Percentiles rank a stretch among this genome's conserved stretches.
Evolutionary conservation across 2,888 invertebrate species (phyloP).

Genomic region (Hylaea fasciaria): DNA sequence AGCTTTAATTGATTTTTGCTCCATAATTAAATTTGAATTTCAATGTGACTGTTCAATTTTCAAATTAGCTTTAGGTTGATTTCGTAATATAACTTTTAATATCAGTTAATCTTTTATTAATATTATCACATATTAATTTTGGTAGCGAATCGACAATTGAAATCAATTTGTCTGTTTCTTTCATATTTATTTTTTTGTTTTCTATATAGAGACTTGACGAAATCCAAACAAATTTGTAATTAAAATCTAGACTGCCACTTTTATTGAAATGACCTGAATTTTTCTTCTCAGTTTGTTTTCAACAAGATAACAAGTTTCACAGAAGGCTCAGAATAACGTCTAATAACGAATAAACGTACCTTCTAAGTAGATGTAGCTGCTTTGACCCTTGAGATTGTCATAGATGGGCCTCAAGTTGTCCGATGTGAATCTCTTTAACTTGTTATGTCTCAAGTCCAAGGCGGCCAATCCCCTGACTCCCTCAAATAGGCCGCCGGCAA

Average conservation of each 20-base stretch:
- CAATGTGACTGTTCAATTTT: conserved; percentile 33
- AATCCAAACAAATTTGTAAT: conserved; percentile 6
- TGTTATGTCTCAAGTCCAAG: conserved; percentile 91
- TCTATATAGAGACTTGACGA: background rate
- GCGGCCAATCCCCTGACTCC: conserved; percentile 89
- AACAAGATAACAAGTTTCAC: background rate
- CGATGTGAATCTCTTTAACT: conserved; percentile 89
- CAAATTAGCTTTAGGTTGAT: conserved; percentile 33
- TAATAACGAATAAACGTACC: conserved; percentile 81
- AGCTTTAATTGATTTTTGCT: conserved; percentile 55
- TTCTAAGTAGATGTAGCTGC: conserved; percentile 90
- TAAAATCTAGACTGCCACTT: background rate
- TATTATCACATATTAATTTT: conserved; percentile 19
- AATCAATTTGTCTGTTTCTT: too few species aligned
- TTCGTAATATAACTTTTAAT: conserved; percentile 22
- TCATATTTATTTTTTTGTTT: background rate
- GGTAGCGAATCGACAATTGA: background rate
- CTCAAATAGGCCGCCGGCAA: conserved; percentile 89
- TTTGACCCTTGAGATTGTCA: conserved; percentile 89
- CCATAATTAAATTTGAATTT: conserved; percentile 45
- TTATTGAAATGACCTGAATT: background rate
- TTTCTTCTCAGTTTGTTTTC: background rate
- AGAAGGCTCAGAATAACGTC: background rate
- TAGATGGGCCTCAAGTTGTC: conserved; percentile 90
- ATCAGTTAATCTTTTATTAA: too few species aligned